Evolutionary conservation across 1,140 invertebrate genomes (phyloP), one percentile per base, ranked within the genome.

Genomic region (Drosophila kepulauana): DNA sequence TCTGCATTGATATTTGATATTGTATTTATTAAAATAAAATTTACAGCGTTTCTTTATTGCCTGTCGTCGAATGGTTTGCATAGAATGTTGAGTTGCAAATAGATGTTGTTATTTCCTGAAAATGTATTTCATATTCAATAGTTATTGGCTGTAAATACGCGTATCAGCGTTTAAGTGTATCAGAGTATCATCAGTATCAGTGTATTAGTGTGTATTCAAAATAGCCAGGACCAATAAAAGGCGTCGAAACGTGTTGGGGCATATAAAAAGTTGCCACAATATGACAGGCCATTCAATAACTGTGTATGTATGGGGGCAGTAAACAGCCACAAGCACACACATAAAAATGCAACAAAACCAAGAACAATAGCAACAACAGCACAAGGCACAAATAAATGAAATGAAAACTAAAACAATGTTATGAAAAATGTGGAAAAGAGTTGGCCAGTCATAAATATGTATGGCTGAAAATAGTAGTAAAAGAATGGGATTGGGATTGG

Each of bases 231-330:
- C 67, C 68, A 80, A 84, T 85, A 84, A 86, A 82, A 82, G 13
- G 48, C 66, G 61, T 64, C 70, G 77, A 72, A 75, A 80, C 77
- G 78, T 87, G 80, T 67, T 77, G 66, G 67, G 62, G 71, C 70
- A 87, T 87, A 88, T 75, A 89, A 87, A 88, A 88, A 76, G 38
- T 72, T 88, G 80, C 84, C 84, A 87, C 84, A 88, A 84, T 84
- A 87, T 88, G 84, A 88, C 85, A 84, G 87, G 72, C 73, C 77
- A 87, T 87, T 82, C 84, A 87, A 87, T 87, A 81, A 80, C 79
- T 78, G 70, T 65, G 82, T 72, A 78, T 81, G 71, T 78, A 52
- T 73, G 54, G 67, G 66, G 75, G 81, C 70, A 86, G 68, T 87
- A 88, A 87, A 88, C 80, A 88, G 82, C 84, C 84, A 51, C 73